Evolutionary conservation across 2,113 vertebrate species (phyloP).

Genomic region (Petrocephalus zakoni): DNA sequence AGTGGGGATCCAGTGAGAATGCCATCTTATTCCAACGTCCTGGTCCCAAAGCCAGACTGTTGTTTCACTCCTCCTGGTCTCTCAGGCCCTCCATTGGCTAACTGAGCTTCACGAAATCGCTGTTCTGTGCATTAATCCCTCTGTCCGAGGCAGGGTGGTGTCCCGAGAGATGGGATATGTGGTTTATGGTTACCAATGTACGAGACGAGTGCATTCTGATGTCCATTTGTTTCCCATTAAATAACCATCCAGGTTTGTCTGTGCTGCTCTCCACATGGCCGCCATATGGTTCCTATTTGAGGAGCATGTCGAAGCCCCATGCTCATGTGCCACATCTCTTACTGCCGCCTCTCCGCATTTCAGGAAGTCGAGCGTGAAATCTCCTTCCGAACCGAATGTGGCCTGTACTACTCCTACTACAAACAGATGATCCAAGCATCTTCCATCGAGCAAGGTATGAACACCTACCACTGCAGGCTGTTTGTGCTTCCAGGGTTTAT

Average conservation of each 20-base stretch:
- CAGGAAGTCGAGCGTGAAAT: slow-evolving; percentile 98
- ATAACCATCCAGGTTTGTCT: not conserved
- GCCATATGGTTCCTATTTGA: not conserved
- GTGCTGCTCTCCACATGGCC: not conserved
- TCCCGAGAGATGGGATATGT: not conserved
- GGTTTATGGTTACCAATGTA: not conserved
- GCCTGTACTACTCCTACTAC: slow-evolving; percentile 98
- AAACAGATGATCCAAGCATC: slow-evolving; percentile 91
- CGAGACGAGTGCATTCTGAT: not conserved
- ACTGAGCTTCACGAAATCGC: not conserved
- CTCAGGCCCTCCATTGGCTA: not conserved
- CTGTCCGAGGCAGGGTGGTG: not conserved
- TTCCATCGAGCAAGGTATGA: slow-evolving; percentile 81
- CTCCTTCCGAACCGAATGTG: slow-evolving; percentile 95
- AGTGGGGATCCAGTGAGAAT: slow-evolving; percentile 7
- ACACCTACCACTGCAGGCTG: not conserved
- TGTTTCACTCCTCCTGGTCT: not conserved
- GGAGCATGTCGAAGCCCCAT: not conserved
- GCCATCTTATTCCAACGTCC: not conserved
- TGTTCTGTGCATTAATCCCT: not conserved
- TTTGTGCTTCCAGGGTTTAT: not conserved
- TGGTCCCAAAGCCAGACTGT: not conserved
- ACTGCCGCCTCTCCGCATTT: slow-evolving; percentile 33
- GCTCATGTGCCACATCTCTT: slow-evolving; percentile 4
- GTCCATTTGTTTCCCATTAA: not conserved